Conservation (phyloP, 23 tunicate species). For the Styela plicata region DNA sequence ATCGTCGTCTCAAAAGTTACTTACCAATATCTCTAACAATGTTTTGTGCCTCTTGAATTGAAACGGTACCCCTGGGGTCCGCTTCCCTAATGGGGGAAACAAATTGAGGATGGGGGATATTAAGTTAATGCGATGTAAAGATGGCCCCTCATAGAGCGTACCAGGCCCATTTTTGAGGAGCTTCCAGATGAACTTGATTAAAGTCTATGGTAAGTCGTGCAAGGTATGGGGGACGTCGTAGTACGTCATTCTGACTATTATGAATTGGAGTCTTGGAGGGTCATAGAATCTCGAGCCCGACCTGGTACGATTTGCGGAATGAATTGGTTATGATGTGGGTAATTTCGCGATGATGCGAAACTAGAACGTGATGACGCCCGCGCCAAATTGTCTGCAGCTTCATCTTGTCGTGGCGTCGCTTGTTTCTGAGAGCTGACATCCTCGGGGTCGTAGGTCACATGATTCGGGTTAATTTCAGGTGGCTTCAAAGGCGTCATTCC, state of each 20-base stretch:
- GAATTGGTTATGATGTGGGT: background rate
- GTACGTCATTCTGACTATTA: too few species aligned
- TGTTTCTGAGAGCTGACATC: slow-evolving; percentile 24
- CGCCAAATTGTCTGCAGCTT: background rate
- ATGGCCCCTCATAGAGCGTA: too few species aligned
- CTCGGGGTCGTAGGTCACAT: slow-evolving; percentile 1
- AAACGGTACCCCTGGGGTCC: too few species aligned
- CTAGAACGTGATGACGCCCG: background rate
- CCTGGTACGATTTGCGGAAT: background rate
- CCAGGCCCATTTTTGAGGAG: background rate
- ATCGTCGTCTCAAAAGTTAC: background rate
- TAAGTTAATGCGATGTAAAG: too few species aligned
- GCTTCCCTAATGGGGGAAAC: too few species aligned
- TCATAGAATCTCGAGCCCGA: background rate
- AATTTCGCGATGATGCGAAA: background rate
- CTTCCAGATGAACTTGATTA: background rate
- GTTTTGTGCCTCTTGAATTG: background rate
- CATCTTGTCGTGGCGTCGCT: slow-evolving; percentile 3
- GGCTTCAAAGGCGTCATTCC: slow-evolving; percentile 18
- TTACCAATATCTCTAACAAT: background rate
- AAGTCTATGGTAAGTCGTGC: too few species aligned
- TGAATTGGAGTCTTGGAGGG: background rate
- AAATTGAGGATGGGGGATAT: too few species aligned
- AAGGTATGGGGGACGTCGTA: too few species aligned
- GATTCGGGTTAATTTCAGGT: background rate